Evolutionary conservation across 2,113 vertebrate genomes (phyloP).

Genomic region (Gallinago jamesoni): DNA sequence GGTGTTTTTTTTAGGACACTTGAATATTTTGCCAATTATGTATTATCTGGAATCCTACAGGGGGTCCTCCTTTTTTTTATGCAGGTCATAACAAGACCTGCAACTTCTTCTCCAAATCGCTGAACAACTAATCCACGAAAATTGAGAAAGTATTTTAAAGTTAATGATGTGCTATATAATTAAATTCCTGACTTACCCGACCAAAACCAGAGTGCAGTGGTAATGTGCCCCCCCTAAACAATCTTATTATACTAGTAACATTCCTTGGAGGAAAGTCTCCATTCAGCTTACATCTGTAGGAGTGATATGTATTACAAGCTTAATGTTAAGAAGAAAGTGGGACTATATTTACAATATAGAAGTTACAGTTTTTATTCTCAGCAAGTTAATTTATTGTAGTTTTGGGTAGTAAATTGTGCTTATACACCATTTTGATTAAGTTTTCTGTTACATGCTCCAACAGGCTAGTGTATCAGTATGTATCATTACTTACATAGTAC

Average conservation of each 20-base stretch:
- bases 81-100: not conserved
- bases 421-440: not conserved
- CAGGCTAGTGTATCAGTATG: not conserved
- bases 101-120: not conserved
- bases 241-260: not conserved
- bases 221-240: not conserved
- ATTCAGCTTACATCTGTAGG: not conserved
- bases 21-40: constrained; percentile 17
- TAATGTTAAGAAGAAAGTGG: not conserved
- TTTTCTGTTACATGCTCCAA: not conserved
- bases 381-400: not conserved
- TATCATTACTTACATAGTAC: not conserved
- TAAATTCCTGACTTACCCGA: not conserved
- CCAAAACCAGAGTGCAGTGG: not conserved
- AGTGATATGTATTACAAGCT: not conserved
- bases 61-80: not conserved
- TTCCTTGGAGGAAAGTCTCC: not conserved
- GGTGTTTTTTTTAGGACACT: not conserved
- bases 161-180: not conserved
- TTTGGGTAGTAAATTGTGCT: not conserved
- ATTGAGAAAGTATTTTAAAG: not conserved
- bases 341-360: not conserved
- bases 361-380: not conserved
- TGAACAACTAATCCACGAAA: not conserved
- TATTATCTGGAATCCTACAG: not conserved